phyloP scores from a whole-genome alignment of 2,797 vertebrate species.

The Manis crassicaudata region DNA sequence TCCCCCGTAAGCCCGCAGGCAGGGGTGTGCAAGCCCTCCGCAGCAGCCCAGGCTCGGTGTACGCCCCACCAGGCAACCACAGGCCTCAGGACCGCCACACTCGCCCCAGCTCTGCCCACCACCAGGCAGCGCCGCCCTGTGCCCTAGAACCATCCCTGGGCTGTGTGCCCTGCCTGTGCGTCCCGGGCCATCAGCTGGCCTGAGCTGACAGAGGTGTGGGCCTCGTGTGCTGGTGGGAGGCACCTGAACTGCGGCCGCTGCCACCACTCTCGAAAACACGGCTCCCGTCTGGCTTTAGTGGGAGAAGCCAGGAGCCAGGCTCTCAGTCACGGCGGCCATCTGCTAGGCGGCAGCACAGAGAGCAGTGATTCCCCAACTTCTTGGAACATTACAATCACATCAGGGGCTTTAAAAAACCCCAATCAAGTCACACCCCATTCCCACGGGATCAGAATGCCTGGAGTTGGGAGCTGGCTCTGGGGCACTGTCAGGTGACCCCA shows the following conservation, averaged over 20 bases:
- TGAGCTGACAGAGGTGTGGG: not conserved
- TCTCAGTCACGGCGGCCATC: no score
- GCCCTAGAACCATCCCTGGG: not conserved
- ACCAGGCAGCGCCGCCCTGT: not conserved
- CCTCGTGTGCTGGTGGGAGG: not conserved
- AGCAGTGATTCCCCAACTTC: not conserved
- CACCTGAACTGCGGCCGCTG: not conserved
- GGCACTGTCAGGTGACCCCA: not conserved
- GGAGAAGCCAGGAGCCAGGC: not conserved
- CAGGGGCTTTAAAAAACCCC: not conserved
- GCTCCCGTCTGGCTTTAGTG: not conserved
- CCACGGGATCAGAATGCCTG: not conserved
- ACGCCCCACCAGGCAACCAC: not conserved
- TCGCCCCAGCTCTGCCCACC: not conserved
- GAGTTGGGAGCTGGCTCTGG: not conserved
- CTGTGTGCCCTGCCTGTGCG: not conserved
- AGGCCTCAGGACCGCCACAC: not conserved
- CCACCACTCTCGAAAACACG: not conserved
- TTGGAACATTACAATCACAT: not conserved
- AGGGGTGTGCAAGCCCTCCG: not conserved
- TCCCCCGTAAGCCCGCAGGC: not conserved
- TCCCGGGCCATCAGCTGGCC: not conserved
- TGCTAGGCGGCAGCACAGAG: not conserved
- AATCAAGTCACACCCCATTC: not conserved
- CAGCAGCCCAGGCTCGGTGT: not conserved